phyloP scores from a whole-genome alignment of 2,888 invertebrate genomes.

The Abrostola tripartita region DNA sequence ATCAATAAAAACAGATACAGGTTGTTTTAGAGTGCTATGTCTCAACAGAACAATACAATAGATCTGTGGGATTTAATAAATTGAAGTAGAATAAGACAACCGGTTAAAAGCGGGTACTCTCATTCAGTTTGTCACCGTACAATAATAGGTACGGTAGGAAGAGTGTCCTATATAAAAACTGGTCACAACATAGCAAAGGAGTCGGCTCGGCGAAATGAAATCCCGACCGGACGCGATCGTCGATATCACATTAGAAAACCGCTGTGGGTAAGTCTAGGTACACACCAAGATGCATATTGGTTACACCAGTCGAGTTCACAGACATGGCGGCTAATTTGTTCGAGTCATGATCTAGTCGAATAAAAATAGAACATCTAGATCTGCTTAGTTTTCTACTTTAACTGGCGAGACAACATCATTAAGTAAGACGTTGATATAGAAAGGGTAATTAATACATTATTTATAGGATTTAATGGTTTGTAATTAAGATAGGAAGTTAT shows the following conservation, averaged over 20 bases:
- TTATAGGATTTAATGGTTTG: slow-evolving; percentile 26
- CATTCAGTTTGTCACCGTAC: slow-evolving; percentile 28
- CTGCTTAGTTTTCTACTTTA: slow-evolving; percentile 56
- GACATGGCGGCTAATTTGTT: slow-evolving; percentile 56
- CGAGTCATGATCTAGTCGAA: slow-evolving; percentile 65
- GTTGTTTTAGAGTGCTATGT: slow-evolving; percentile 24
- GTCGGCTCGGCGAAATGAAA: slow-evolving; percentile 67
- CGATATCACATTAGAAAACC: slow-evolving; percentile 79
- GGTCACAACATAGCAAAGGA: slow-evolving; percentile 57
- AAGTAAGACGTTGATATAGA: slow-evolving; percentile 37
- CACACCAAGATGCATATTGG: slow-evolving; percentile 74
- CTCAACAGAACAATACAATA: slow-evolving; percentile 23
- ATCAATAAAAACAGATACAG: slow-evolving; percentile 34
- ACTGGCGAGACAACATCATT: slow-evolving; percentile 34
- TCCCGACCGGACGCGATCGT: slow-evolving; percentile 69
- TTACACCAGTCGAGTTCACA: slow-evolving; percentile 67
- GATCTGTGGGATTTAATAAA: slow-evolving; percentile 22
- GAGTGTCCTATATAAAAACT: slow-evolving; percentile 63
- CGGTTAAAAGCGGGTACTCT: slow-evolving; percentile 8
- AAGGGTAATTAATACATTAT: slow-evolving; percentile 27
- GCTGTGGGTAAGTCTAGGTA: slow-evolving; percentile 57
- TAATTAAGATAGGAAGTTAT: slow-evolving; percentile 24
- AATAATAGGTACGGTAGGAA: slow-evolving; percentile 44
- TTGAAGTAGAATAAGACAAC: slow-evolving; percentile 20
- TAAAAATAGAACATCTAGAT: slow-evolving; percentile 70